Conservation (phyloP, 2,888 invertebrate genomes). For the Brachyptera risi region DNA sequence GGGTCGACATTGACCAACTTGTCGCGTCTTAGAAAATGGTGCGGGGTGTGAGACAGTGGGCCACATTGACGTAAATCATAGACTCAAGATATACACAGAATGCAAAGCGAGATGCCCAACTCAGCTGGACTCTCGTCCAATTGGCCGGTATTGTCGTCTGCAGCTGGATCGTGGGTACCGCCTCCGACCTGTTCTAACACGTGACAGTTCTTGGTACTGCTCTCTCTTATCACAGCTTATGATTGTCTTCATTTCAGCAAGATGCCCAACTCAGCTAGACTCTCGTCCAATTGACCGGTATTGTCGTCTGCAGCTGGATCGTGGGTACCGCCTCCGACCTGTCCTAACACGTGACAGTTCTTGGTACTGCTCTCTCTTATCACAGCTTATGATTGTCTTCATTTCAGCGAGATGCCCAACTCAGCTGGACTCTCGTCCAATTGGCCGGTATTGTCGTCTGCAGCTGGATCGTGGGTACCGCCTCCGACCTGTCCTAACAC, state of each 20-base stretch:
- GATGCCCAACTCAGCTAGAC: constrained; percentile 37
- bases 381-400: too few species aligned
- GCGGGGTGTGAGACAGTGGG: too few species aligned
- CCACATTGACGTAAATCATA: too few species aligned
- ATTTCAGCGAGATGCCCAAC: constrained; percentile 21
- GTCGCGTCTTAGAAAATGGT: too few species aligned
- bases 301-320: constrained; percentile 39
- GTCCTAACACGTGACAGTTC: too few species aligned
- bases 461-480: constrained; percentile 42
- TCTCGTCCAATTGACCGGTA: constrained; percentile 38
- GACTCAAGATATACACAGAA: too few species aligned
- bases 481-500: constrained; percentile 43
- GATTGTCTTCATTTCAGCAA: too few species aligned
- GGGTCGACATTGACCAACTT: too few species aligned
- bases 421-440: constrained; percentile 40
- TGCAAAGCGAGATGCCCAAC: constrained; percentile 21
- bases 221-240: too few species aligned
- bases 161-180: constrained; percentile 42
- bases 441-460: constrained; percentile 34
- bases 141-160: constrained; percentile 34
- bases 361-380: too few species aligned
- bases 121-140: constrained; percentile 40
- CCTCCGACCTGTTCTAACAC: constrained; percentile 43
- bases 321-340: constrained; percentile 42
- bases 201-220: too few species aligned